Evolutionary conservation across 2,113 vertebrate species (phyloP), one percentile per base, ranked within the genome.

Genomic region (Chamaetylas fuelleborni): DNA sequence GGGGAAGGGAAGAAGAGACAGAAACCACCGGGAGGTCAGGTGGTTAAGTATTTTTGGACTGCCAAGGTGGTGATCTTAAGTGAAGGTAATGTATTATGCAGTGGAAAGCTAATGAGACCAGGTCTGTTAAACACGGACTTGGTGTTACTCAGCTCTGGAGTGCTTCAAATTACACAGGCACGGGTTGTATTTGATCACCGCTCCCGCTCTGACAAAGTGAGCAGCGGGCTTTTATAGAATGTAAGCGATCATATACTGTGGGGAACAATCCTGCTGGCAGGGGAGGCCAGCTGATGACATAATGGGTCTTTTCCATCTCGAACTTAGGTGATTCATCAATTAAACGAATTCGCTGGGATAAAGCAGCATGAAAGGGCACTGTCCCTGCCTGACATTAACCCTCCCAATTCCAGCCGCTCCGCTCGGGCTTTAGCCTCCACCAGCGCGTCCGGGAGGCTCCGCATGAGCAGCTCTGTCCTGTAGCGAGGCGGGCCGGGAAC

Each of bases 311-410:
- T 47, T 96, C 79, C 87, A 54, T 77, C 83, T 91, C 83, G 0
- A 72, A 96, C 34, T 92, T 85, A 14, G 25, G 89, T 91, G 92
- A 96, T 94, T 94, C 91, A 97, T 91, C 96, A 92, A 51, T 87
- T 93, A 87, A 82, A 96, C 43, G 6, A 88, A 73, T 89, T 92
- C 77, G 29, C 70, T 50, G 92, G 66, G 64, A 58, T 53, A 88
- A 89, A 82, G 36, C 53, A 69, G 81, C 77, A 48, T 11, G 92
- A 77, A 96, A 92, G 70, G 86, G 78, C 86, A 57, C 40, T 62
- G 88, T 80, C 88, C 50, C 62, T 73, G 73, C 60, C 40, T 48
- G 71, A 20, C 5, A 28, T 92, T 90, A 90, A 92, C 87, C 40
- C 42, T 88, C 73, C 28, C 86, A 24, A 1, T 40, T 47, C 26